Evolutionary conservation across 1,140 invertebrate genomes (phyloP).

Genomic region (Neodiprion lecontei): DNA sequence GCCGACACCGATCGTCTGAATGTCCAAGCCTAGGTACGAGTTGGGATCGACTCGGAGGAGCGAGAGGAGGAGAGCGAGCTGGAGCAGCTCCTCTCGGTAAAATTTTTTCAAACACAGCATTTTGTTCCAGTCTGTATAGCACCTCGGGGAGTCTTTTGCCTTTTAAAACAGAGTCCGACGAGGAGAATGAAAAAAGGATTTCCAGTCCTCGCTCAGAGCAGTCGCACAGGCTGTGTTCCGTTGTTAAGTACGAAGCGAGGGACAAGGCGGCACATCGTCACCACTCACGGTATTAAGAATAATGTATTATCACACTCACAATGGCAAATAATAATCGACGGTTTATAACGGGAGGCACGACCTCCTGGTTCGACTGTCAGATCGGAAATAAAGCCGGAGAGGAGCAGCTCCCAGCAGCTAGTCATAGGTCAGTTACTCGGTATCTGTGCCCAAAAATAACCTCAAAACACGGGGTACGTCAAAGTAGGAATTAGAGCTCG

Average conservation of each 20-base stretch:
- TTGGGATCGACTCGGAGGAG: constrained; percentile 77
- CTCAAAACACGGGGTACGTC: constrained; percentile 47
- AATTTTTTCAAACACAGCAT: constrained; percentile 81
- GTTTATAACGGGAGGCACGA: constrained; percentile 9
- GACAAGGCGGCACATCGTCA: constrained; percentile 3
- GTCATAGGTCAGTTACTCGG: constrained; percentile 50
- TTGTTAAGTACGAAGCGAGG: constrained; percentile 26
- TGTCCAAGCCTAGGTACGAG: constrained; percentile 68
- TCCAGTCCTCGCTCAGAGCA: constrained; percentile 26
- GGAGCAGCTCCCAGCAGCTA: constrained; percentile 17
- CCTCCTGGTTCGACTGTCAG: constrained; percentile 32
- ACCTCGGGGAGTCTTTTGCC: not conserved
- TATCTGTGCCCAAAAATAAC: constrained; percentile 43
- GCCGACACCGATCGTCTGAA: constrained; percentile 61
- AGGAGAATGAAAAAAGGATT: not conserved
- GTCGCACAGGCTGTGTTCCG: constrained; percentile 38
- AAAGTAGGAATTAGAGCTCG: constrained; percentile 11
- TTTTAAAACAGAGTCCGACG: too few relatives aligned
- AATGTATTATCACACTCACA: not conserved
- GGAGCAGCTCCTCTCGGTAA: constrained; percentile 79
- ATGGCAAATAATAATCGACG: not conserved
- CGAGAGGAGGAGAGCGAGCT: constrained; percentile 79
- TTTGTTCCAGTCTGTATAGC: constrained; percentile 31
- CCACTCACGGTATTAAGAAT: not conserved
- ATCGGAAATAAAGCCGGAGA: constrained; percentile 40